These are phyloP conservation scores for Stenchaetothrips biformis DNA, from an alignment of 2,888 invertebrate genomes.

Conservation along the genomic window DNA sequence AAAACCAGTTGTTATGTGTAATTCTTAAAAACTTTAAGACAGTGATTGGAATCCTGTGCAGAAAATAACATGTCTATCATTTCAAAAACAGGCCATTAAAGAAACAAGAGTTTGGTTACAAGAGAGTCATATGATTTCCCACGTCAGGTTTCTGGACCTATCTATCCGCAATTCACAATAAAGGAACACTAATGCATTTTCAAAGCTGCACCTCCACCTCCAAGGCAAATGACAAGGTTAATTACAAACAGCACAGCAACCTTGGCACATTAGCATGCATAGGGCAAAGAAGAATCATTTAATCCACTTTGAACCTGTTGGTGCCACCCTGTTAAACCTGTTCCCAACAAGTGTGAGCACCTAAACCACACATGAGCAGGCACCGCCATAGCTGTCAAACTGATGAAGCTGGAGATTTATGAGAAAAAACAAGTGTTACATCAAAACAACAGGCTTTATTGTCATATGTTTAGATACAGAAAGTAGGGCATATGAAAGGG, in stretches of 20 bases:
- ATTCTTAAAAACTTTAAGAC: not conserved
- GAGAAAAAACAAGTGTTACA: constrained; percentile 25
- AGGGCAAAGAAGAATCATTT: constrained; percentile 21
- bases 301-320: not conserved
- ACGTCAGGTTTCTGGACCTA: not conserved
- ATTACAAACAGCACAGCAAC: constrained; percentile 13
- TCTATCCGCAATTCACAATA: not conserved
- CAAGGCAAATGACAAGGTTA: not conserved
- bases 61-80: not conserved
- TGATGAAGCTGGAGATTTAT: constrained; percentile 18
- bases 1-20: not conserved
- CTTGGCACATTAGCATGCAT: constrained; percentile 18
- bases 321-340: constrained; percentile 18
- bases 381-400: constrained; percentile 12
- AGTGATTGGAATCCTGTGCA: not conserved
- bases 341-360: constrained; percentile 20
- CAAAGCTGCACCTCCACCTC: constrained; percentile 24
- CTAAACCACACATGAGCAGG: constrained; percentile 19
- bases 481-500: constrained; percentile 17
- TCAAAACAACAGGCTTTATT: constrained; percentile 24
- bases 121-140: not conserved
- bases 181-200: not conserved
- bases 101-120: not conserved
- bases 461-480: constrained; percentile 22
- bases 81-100: not conserved